Percentiles rank a stretch among this genome's conserved stretches.
phyloP scores from a whole-genome alignment of 1,140 invertebrate species.

The Drosophila ironensis region DNA sequence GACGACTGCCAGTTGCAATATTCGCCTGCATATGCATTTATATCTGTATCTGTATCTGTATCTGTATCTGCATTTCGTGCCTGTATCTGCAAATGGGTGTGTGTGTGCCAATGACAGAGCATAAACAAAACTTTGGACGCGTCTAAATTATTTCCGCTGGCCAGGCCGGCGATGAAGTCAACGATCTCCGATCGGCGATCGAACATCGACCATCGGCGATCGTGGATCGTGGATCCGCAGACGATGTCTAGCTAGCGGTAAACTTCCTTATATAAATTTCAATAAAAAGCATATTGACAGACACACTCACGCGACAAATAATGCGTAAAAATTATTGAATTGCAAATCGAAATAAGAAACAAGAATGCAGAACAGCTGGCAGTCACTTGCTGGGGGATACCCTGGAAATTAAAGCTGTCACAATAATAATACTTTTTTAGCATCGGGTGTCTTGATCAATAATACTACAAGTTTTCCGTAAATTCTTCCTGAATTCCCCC shows the following conservation, averaged over 20 bases:
- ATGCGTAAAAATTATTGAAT: conserved; percentile 77
- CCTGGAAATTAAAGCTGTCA: not conserved
- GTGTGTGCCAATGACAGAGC: conserved; percentile 25
- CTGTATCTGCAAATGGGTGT: conserved; percentile 9
- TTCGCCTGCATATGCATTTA: not conserved
- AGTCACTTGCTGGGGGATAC: not conserved
- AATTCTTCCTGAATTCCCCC: too few species aligned
- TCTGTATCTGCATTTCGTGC: conserved; percentile 8
- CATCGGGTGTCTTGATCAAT: too few species aligned
- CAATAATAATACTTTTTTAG: too few species aligned
- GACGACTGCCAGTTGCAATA: conserved; percentile 48
- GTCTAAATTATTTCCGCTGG: conserved; percentile 71
- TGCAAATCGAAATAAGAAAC: conserved; percentile 75
- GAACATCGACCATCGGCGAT: not conserved
- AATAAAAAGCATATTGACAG: conserved; percentile 71
- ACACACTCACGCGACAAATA: conserved; percentile 58
- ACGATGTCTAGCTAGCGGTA: conserved; percentile 48
- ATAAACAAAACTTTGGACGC: conserved; percentile 66
- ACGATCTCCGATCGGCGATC: conserved; percentile 40
- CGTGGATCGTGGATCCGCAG: conserved; percentile 19
- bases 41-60: conserved; percentile 14
- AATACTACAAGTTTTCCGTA: too few species aligned
- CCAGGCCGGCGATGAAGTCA: conserved; percentile 46
- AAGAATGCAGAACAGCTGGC: not conserved
- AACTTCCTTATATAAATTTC: conserved; percentile 73